phyloP scores from a whole-genome alignment of 2,113 vertebrate species.

The Apaloderma vittatum region DNA sequence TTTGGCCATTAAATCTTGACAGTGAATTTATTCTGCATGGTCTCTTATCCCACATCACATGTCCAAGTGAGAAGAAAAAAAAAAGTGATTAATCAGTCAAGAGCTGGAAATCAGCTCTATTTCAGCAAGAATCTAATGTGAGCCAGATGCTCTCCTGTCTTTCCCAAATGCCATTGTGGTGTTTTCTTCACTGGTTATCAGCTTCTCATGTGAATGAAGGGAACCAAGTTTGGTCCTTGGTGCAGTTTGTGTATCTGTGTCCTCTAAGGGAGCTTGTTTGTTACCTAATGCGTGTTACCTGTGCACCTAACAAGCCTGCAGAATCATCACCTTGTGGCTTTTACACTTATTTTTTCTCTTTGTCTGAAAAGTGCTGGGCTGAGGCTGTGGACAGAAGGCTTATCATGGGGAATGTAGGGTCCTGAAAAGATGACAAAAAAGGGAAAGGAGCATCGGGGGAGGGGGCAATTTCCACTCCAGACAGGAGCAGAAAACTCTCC shows the following conservation, averaged over 20 bases:
- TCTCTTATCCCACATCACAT: background rate
- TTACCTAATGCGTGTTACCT: background rate
- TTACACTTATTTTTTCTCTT: background rate
- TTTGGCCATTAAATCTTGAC: background rate
- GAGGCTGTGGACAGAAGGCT: background rate
- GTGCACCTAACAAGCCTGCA: background rate
- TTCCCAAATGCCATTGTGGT: background rate
- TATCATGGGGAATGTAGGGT: fast-evolving
- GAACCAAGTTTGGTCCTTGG: background rate
- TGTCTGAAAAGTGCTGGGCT: background rate
- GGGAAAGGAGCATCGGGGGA: background rate
- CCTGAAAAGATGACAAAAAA: background rate
- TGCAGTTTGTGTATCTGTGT: background rate
- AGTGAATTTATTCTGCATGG: background rate
- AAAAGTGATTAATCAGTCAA: background rate
- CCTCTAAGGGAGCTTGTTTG: background rate
- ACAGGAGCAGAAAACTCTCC: background rate
- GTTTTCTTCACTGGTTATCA: background rate
- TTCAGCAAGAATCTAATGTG: conserved; percentile 8
- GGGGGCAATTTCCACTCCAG: background rate
- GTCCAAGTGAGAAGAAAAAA: background rate
- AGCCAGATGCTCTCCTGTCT: background rate
- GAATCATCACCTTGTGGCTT: background rate
- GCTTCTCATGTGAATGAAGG: background rate
- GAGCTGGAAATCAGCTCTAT: background rate